Base-by-base conservation (phyloP, 2,797 vertebrate genomes). In the Ibycter americanus region DNA sequence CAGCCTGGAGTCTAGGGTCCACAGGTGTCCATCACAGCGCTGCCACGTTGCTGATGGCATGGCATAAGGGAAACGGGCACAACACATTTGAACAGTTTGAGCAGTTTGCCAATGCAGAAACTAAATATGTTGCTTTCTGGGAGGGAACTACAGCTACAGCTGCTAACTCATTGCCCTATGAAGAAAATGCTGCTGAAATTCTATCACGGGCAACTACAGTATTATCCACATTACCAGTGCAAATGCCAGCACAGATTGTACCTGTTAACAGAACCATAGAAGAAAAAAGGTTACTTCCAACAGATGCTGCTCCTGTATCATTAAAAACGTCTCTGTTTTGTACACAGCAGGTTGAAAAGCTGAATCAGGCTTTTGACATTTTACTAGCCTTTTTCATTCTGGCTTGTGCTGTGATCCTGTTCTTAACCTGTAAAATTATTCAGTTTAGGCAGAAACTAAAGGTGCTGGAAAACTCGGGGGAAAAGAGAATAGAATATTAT, bases 401-500 rank as follows among this genome's bases (percentile, higher is more conserved):
- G 88, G 97, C 98, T 79, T 98, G 98, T 97, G 86, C 94, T 91
- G 91, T 98, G 74, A 98, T 98, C 36, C 42, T 98, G 44, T 96
- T 98, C 94, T 94, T 98, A 92, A 97, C 94, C 66, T 98, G 97
- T 85, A 98, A 97, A 97, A 59, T 98, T 74, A 85, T 98, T 97
- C 97, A 97, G 4, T 97, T 98, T 93, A 98, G 96, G 70, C 97
- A 97, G 85, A 98, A 96, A 72, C 77, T 98, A 66, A 98, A 97
- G 76, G 25, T 90, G 49, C 61, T 97, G 40, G 98, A 98, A 96
- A 98, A 97, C 74, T 96, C 96, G 18, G 98, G 95, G 65, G 98
- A 98, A 96, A 98, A 97, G 85, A 98, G 97, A 90, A 97, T 98
- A 95, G 98, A 98, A 61, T 98, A 98, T 95, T 98, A 98, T 2